These are phyloP conservation scores for Hestina assimilis DNA, from an alignment of 1,140 invertebrate species.

Conservation along the genomic window DNA sequence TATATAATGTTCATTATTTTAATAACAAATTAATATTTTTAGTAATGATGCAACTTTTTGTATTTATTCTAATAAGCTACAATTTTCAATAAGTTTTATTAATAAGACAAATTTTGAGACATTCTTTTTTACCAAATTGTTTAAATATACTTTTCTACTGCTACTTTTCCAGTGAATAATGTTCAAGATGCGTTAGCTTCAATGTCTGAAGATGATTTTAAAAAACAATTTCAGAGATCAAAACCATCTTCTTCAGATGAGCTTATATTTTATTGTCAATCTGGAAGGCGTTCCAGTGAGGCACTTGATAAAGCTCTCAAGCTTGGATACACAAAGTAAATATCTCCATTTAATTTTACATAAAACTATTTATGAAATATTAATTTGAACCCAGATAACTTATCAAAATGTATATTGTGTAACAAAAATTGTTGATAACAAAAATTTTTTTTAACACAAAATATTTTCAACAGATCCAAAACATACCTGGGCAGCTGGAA, in stretches of 20 bases:
- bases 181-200: constrained; percentile 65
- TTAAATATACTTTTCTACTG: not conserved
- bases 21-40: constrained; percentile 2
- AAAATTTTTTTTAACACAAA: not conserved
- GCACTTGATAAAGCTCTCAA: constrained; percentile 74
- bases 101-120: not conserved
- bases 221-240: constrained; percentile 63
- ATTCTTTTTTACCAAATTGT: not conserved
- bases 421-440: not conserved
- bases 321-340: constrained; percentile 77
- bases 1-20: not conserved
- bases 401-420: too few species aligned
- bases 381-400: too few species aligned
- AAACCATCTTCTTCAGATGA: constrained; percentile 72
- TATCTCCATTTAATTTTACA: too few species aligned
- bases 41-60: too few species aligned
- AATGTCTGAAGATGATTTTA: constrained; percentile 74
- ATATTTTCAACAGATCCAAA: constrained; percentile 86
- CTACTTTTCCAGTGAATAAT: constrained; percentile 64
- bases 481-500: constrained; percentile 94
- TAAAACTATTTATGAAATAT: too few species aligned
- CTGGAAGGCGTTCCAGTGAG: constrained; percentile 76
- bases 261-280: constrained; percentile 79
- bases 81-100: too few species aligned
- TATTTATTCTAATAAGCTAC: too few species aligned